Evolutionary conservation across 92 coral and sea anemone genomes (phyloP), one percentile per base, ranked within the genome.

Genomic region (Diadumene lineata): DNA sequence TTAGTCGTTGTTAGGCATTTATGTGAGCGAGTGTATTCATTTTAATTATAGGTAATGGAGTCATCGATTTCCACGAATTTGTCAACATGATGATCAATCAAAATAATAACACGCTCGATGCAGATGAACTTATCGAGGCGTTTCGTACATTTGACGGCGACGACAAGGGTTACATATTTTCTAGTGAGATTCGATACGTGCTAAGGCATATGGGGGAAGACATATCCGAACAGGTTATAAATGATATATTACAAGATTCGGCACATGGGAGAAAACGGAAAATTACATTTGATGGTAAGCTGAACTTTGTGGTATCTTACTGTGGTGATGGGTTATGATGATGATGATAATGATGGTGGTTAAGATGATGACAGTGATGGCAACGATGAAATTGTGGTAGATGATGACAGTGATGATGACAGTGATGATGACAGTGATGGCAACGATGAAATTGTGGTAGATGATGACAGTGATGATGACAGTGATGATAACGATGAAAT

Each of bases 61-160:
- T 93, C 0, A 93, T 94, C 15, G 98, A 94, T 69, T 94, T 94
- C 72, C 93, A 92, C 68, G 98, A 94, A 68, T 94, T 94, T 72
- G 98, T 94, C 22, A 94, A 94, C 85, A 94, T 94, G 98, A 94
- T 94, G 98, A 94, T 94, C 34, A 94, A 94, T 64, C 97, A 92
- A 75, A 94, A 94, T 31, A 94, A 94, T 86, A 94, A 94, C 83
- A 94, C 98, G 0, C 77, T 94, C 32, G 98, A 94, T 53, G 92
- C 90, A 50, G 93, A 87, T 21, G 98, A 94, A 62, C 82, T 94
- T 22, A 50, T 89, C 16, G 98, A 94, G 58, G 98, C 98, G 0
- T 94, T 94, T 77, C 89, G 98, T 38, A 94, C 98, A 23, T 94
- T 94, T 65, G 98, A 94, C 57, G 97, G 97, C 19, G 98, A 94